Conservation (phyloP, 2,797 vertebrate genomes). For the Tiaroga cobitis region DNA sequence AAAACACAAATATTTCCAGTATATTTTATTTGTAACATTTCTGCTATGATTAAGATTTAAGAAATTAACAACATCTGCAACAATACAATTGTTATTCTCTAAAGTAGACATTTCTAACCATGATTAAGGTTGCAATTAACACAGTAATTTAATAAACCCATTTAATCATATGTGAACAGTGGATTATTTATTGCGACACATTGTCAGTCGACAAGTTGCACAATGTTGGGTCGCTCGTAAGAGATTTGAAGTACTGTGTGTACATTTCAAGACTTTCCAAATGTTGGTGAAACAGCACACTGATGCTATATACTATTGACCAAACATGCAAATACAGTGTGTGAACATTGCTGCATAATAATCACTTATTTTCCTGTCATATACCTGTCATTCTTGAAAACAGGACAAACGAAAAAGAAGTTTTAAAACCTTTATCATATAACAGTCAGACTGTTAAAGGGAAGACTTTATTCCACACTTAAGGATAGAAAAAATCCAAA, state of each 20-base stretch:
- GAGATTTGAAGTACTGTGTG: slow-evolving; percentile 20
- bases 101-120: not conserved
- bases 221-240: slow-evolving; percentile 8
- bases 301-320: not conserved
- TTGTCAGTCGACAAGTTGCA: slow-evolving; percentile 36
- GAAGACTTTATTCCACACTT: slow-evolving; percentile 51
- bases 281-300: slow-evolving; percentile 24
- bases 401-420: not conserved
- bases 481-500: slow-evolving; percentile 9
- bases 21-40: not conserved
- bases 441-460: slow-evolving; percentile 52
- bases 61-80: not conserved
- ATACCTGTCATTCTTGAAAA: slow-evolving; percentile 12
- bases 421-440: slow-evolving; percentile 21
- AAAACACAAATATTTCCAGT: not conserved
- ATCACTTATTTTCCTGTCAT: slow-evolving; percentile 20
- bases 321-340: slow-evolving; percentile 29
- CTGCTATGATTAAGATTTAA: not conserved
- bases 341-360: slow-evolving; percentile 12
- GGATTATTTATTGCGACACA: slow-evolving; percentile 57
- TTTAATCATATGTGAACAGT: slow-evolving; percentile 34
- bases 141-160: not conserved
- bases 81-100: not conserved
- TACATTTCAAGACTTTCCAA: slow-evolving; percentile 45
- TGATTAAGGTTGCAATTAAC: not conserved